Conservation (phyloP, 1,140 invertebrate species). For the Akabosia matsudoensis region DNA sequence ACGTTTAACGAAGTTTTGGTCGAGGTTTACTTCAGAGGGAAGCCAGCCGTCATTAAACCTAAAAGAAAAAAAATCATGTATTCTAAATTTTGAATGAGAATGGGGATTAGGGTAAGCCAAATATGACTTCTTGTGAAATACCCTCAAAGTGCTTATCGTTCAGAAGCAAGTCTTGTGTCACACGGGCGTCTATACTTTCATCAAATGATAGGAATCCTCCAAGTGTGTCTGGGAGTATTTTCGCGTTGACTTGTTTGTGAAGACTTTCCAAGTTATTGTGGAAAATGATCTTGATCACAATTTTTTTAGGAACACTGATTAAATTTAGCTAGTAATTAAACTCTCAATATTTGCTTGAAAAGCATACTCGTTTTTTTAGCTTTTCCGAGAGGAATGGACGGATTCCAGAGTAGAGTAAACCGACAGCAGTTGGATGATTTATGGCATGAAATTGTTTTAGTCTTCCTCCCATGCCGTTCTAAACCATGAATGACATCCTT, state of each 20-base stretch:
- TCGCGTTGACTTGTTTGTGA: neutral
- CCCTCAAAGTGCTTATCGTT: neutral
- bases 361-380: neutral
- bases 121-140: too few relatives aligned
- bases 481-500: neutral
- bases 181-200: neutral
- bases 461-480: neutral
- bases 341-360: neutral
- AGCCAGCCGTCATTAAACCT: too few relatives aligned
- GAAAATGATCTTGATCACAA: neutral
- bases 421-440: neutral
- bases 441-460: neutral
- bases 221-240: neutral
- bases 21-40: too few relatives aligned
- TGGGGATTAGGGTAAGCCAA: too few relatives aligned
- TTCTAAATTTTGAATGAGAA: too few relatives aligned
- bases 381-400: neutral
- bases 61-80: too few relatives aligned
- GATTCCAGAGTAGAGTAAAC: neutral
- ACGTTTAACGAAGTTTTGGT: too few relatives aligned
- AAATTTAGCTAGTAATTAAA: neutral
- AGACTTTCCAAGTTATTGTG: neutral
- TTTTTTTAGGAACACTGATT: neutral
- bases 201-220: neutral
- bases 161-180: neutral